These are phyloP conservation scores for Aldabrachelys gigantea DNA, from an alignment of 2,113 vertebrate genomes.

Conservation along the genomic window DNA sequence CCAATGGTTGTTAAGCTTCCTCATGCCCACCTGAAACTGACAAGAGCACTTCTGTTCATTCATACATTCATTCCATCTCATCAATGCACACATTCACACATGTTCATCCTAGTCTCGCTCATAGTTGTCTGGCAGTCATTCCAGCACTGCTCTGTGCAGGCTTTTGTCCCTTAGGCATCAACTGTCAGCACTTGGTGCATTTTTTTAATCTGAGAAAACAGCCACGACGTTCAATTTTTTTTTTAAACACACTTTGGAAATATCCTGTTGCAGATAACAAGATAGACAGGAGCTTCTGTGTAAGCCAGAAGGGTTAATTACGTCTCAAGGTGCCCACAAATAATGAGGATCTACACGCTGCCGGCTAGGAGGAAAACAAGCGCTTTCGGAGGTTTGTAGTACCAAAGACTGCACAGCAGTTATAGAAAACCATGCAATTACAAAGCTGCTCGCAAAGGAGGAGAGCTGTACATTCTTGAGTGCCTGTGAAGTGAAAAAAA, in stretches of 20 bases:
- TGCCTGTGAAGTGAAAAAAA: background rate
- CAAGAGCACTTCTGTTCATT: background rate
- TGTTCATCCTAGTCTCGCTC: background rate
- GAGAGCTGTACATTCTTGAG: background rate
- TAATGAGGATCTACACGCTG: background rate
- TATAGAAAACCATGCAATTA: background rate
- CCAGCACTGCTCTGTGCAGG: constrained; percentile 2
- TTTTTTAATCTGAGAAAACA: constrained; percentile 54
- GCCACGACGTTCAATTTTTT: constrained; percentile 47
- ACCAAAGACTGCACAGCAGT: background rate
- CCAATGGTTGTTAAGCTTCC: background rate
- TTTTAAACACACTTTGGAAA: constrained; percentile 37
- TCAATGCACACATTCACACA: background rate
- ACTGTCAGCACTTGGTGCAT: constrained; percentile 54
- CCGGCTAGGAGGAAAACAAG: background rate
- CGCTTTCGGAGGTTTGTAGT: background rate
- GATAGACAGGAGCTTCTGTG: background rate
- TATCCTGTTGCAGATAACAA: constrained; percentile 16
- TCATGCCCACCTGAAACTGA: background rate
- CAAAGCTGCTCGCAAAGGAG: background rate
- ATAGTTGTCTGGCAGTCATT: background rate
- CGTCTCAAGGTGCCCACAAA: constrained; percentile 22
- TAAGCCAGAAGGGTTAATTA: background rate
- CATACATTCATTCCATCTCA: background rate
- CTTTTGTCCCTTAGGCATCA: constrained; percentile 65